Evolutionary conservation across 2,113 vertebrate genomes (phyloP).

Genomic region (Patagioenas fasciata): DNA sequence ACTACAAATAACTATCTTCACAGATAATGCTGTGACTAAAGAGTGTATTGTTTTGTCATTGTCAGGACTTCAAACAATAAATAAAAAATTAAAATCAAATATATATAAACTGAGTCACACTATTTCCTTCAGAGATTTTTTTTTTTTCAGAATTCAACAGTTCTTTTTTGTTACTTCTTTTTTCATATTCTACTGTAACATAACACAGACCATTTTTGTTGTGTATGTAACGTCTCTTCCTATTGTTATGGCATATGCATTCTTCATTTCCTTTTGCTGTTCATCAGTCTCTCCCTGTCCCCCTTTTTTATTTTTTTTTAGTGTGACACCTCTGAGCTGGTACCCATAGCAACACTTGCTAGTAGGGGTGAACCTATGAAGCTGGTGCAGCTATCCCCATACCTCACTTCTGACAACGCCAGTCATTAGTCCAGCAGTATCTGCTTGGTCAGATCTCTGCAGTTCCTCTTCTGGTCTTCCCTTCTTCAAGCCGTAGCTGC

Average conservation of each 20-base stretch:
- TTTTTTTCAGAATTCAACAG: conserved; percentile 51
- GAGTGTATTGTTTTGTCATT: neutral
- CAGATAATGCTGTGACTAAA: neutral
- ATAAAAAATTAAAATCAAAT: neutral
- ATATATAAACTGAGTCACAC: neutral
- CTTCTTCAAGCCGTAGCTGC: conserved; percentile 59
- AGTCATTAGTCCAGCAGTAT: conserved; percentile 66
- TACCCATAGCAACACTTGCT: conserved; percentile 79
- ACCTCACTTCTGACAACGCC: conserved; percentile 60
- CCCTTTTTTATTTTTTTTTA: neutral
- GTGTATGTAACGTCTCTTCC: conserved; percentile 46
- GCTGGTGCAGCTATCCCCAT: neutral
- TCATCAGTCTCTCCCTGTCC: conserved; percentile 56
- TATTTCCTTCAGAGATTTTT: conserved; percentile 28
- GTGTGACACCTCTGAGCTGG: conserved; percentile 74
- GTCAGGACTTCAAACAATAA: neutral
- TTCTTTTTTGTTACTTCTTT: neutral
- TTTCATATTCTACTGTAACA: conserved; percentile 21
- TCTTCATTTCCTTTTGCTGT: conserved; percentile 55
- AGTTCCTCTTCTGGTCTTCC: conserved; percentile 54
- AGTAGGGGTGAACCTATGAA: conserved; percentile 41
- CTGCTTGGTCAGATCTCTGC: conserved; percentile 63
- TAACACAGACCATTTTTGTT: neutral
- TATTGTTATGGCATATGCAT: conserved; percentile 40
- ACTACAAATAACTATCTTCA: neutral